These are phyloP conservation scores for Cryptoblepharus egeriae DNA, from an alignment of 2,797 vertebrate genomes.

Conservation along the genomic window DNA sequence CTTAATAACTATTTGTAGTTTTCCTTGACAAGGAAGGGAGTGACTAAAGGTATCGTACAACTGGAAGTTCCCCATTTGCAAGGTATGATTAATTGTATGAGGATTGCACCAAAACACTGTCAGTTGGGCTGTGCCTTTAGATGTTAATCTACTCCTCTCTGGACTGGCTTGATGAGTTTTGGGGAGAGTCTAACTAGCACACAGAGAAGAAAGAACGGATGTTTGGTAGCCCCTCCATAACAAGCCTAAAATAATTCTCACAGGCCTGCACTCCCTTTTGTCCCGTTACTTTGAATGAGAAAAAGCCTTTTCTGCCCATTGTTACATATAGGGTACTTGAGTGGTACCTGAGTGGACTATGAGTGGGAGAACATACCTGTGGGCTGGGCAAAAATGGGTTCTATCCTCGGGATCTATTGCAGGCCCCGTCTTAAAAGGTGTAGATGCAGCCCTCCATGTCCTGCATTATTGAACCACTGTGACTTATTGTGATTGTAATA, in stretches of 20 bases:
- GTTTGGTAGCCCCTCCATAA: neutral
- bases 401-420: no score
- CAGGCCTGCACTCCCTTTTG: neutral
- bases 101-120: neutral
- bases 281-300: no score
- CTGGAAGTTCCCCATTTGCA: neutral
- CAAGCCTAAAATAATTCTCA: neutral
- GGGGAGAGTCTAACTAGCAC: neutral
- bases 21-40: slow-evolving; percentile 1
- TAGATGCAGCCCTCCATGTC: no score
- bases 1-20: fast-evolving
- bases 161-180: neutral
- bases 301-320: no score
- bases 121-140: neutral
- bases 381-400: no score
- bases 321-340: no score
- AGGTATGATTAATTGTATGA: neutral
- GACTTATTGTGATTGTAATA: no score
- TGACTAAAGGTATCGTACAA: neutral
- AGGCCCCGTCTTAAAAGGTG: no score
- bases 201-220: neutral
- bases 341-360: neutral
- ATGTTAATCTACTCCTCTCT: no score
- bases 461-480: neutral
- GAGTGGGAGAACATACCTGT: neutral